Base-by-base conservation (phyloP, 92 coral and sea anemone genomes). In the Scolanthus callimorphus region DNA sequence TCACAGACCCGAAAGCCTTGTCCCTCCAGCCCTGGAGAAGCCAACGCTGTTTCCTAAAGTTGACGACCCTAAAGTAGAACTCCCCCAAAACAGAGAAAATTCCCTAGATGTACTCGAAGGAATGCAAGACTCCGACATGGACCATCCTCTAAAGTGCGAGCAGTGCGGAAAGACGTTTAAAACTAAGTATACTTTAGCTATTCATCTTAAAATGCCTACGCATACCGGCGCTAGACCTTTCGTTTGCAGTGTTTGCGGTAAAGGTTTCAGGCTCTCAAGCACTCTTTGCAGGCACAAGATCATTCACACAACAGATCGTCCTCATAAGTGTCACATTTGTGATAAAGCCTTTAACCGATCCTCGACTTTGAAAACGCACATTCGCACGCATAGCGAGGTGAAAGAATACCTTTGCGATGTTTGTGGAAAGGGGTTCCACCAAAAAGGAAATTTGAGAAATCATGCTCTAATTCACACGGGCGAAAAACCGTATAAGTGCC, bases 401-500 rank as follows among this genome's bases (percentile, higher is more conserved):
- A 88, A 88, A 61, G 96, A 88, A 60, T 88, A 84, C 52, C 20
- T 78, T 55, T 88, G 96, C 20, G 73, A 78, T 22, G 74, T 79
- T 1, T 87, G 96, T 47, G 96, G 90, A 9, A 88, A 88, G 45
- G 96, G 96, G 3, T 88, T 88, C 54, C 96, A 88, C 70, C 96
- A 88, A 48, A 88, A 88, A 41, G 96, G 96, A n/a, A 88, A 88
- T 31, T 53, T 88, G 62, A 71, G 90, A 56, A 88, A 88, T 64
- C 96, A 88, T 55, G 61, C 67, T 34, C 78, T 88, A 2, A 88
- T 88, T 49, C 96, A 88, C 67, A 88, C 96, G 0, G 96, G 96
- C 1, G 96, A 88, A 57, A 88, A 88, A 44, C 96, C 96, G 0
- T 83, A 82, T 50, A 88, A 78, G 64, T 88, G 96, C 31, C 55